Percentiles rank a stretch among this genome's conserved stretches.
Evolutionary conservation across 1,140 invertebrate genomes (phyloP).

Genomic region (Pogonognathellus flavescens): DNA sequence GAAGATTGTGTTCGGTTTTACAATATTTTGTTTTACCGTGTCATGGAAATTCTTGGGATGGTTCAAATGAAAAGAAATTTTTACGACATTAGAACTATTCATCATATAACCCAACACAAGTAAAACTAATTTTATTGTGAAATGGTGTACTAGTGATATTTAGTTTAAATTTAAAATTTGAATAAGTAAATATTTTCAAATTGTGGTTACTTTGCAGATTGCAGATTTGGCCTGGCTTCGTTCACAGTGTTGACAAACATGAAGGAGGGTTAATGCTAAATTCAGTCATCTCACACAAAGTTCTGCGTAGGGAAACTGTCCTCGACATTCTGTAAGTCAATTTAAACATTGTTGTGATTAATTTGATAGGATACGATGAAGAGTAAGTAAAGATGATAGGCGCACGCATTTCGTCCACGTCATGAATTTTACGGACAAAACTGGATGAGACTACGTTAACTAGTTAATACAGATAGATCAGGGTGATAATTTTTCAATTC

Average conservation of each 20-base stretch:
- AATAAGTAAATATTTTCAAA: too few relatives aligned
- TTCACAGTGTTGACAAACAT: conserved; percentile 77
- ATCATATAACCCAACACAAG: conserved; percentile 82
- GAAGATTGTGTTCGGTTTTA: conserved; percentile 84
- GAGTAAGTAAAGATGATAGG: too few relatives aligned
- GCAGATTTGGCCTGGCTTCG: conserved; percentile 71
- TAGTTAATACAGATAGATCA: too few relatives aligned
- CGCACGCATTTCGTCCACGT: too few relatives aligned
- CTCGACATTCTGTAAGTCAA: conserved; percentile 78
- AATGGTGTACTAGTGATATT: background rate
- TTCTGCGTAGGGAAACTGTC: conserved; percentile 84
- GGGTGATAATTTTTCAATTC: too few relatives aligned
- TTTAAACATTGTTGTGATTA: background rate
- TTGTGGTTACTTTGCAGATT: background rate
- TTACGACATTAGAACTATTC: conserved; percentile 80
- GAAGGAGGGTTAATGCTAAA: conserved; percentile 89
- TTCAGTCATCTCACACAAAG: conserved; percentile 85
- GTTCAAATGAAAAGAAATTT: conserved; percentile 84
- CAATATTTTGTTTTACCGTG: conserved; percentile 85
- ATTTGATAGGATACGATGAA: too few relatives aligned
- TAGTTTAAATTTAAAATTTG: too few relatives aligned
- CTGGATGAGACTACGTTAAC: too few relatives aligned
- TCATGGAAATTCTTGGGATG: conserved; percentile 83
- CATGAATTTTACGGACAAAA: too few relatives aligned
- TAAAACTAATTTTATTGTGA: conserved; percentile 46